Percentiles rank a stretch among this genome's conserved stretches.
Conservation (phyloP, 2,888 invertebrate species). For the Bhutanitis thaidina region DNA sequence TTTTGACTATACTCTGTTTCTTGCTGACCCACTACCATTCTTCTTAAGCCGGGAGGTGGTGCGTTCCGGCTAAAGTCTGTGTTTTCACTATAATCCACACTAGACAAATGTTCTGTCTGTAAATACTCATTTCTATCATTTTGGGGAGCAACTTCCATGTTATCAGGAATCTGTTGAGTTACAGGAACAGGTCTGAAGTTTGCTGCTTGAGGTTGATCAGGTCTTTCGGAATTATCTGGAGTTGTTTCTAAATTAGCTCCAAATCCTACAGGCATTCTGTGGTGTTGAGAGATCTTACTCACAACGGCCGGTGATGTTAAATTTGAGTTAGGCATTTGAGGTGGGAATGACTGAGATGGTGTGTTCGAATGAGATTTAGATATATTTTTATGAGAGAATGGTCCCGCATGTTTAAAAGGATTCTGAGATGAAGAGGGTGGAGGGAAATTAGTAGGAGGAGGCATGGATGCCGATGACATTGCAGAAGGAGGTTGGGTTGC, state of each 20-base stretch:
- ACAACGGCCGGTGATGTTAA: slow-evolving; percentile 59
- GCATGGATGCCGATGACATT: slow-evolving; percentile 23
- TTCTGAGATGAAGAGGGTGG: slow-evolving; percentile 47
- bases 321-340: slow-evolving; percentile 47
- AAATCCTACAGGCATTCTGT: slow-evolving; percentile 54
- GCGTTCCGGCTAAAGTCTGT: slow-evolving; percentile 70
- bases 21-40: slow-evolving; percentile 84
- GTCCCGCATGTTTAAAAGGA: slow-evolving; percentile 68
- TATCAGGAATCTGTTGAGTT: slow-evolving; percentile 66
- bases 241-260: slow-evolving; percentile 83
- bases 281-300: slow-evolving; percentile 53
- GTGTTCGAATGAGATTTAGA: slow-evolving; percentile 34
- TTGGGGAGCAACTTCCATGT: slow-evolving; percentile 82
- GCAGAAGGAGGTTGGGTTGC: slow-evolving; percentile 24
- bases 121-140: slow-evolving; percentile 88
- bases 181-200: slow-evolving; percentile 42
- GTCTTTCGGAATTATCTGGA: slow-evolving; percentile 85
- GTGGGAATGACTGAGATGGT: slow-evolving; percentile 42
- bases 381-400: slow-evolving; percentile 69
- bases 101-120: slow-evolving; percentile 87
- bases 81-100: slow-evolving; percentile 70
- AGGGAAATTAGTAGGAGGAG: slow-evolving; percentile 44
- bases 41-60: slow-evolving; percentile 82
- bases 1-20: slow-evolving; percentile 72
- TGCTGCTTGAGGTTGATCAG: slow-evolving; percentile 67